These are phyloP conservation scores for Andrena haemorrhoa DNA, from an alignment of 2,888 invertebrate species.

Conservation along the genomic window DNA sequence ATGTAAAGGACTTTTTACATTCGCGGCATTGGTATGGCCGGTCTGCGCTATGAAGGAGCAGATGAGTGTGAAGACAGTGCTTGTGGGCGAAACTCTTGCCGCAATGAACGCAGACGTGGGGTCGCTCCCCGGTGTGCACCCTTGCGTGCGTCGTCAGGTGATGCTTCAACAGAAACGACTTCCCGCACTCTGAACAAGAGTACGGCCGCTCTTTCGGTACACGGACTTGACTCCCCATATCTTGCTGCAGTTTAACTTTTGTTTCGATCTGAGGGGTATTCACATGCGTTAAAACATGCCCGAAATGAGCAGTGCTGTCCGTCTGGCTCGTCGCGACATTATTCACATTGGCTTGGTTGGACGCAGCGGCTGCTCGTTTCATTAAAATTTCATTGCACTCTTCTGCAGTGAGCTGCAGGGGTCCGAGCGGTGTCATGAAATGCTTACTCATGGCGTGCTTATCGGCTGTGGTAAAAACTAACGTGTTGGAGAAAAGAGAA, in stretches of 20 bases:
- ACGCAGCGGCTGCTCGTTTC: slow-evolving; percentile 90
- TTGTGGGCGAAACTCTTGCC: slow-evolving; percentile 93
- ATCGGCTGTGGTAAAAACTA: slow-evolving; percentile 83
- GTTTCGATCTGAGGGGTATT: slow-evolving; percentile 86
- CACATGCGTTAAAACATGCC: slow-evolving; percentile 82
- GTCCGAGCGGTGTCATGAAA: slow-evolving; percentile 90
- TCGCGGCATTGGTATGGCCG: slow-evolving; percentile 93
- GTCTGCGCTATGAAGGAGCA: slow-evolving; percentile 92
- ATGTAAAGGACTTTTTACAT: slow-evolving; percentile 94
- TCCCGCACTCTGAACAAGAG: slow-evolving; percentile 93
- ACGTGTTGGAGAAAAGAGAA: slow-evolving; percentile 82
- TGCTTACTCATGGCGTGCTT: slow-evolving; percentile 86
- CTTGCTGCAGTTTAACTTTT: slow-evolving; percentile 87
- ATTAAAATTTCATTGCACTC: slow-evolving; percentile 92
- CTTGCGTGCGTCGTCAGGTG: slow-evolving; percentile 93
- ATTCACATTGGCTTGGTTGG: slow-evolving; percentile 82
- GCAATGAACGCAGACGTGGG: slow-evolving; percentile 92
- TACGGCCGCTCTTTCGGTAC: slow-evolving; percentile 91
- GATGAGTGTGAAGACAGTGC: slow-evolving; percentile 93
- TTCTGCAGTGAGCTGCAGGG: slow-evolving; percentile 90
- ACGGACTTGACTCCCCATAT: slow-evolving; percentile 86
- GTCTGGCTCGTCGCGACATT: slow-evolving; percentile 81
- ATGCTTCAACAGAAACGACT: slow-evolving; percentile 93
- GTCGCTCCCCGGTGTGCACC: slow-evolving; percentile 93
- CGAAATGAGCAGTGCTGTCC: slow-evolving; percentile 81